These are phyloP conservation scores for Gymnarchus niloticus DNA, from an alignment of 2,113 vertebrate genomes.

Conservation along the genomic window DNA sequence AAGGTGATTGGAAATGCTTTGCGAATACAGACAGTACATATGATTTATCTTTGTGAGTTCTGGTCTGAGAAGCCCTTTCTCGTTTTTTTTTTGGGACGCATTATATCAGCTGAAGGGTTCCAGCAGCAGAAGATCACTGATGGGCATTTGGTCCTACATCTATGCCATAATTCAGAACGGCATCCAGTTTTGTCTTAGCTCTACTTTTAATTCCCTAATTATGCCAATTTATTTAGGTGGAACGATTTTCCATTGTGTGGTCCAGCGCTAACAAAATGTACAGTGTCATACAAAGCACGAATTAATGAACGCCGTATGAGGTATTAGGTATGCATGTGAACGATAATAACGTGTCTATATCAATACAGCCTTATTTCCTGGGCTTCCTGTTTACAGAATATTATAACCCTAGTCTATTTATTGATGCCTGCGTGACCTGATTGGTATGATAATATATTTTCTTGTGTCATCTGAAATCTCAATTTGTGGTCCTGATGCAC, in stretches of 20 bases:
- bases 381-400: not conserved
- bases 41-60: not conserved
- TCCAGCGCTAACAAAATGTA: not conserved
- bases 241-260: not conserved
- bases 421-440: not conserved
- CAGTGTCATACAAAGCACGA: not conserved
- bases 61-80: not conserved
- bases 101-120: not conserved
- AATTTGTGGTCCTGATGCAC: not conserved
- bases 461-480: not conserved
- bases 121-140: not conserved
- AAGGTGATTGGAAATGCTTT: not conserved
- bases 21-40: not conserved
- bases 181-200: too few relatives aligned
- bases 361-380: not conserved
- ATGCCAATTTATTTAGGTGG: not conserved
- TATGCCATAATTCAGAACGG: not conserved
- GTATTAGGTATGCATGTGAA: not conserved
- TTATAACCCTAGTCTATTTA: not conserved
- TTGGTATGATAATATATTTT: not conserved
- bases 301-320: not conserved
- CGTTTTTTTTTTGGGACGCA: not conserved
- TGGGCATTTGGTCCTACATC: not conserved
- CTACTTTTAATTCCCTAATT: not conserved
- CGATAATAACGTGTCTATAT: not conserved